Percentiles rank a stretch among this genome's conserved stretches.
These are phyloP conservation scores for Hafferia zeledoni DNA, from an alignment of 2,797 vertebrate genomes.

Conservation along the genomic window DNA sequence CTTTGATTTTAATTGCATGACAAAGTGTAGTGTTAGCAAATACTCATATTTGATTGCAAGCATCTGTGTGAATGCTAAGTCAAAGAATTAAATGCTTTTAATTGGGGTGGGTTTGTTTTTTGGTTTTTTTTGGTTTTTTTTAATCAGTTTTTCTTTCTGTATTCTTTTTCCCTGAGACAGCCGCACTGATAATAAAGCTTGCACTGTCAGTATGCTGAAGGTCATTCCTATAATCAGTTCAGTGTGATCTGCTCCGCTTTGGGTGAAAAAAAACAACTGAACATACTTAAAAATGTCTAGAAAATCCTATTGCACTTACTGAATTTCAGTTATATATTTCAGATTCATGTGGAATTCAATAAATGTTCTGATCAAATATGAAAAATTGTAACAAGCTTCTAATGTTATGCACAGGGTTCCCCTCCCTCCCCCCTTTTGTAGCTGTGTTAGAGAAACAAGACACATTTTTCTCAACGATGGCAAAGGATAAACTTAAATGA, in stretches of 20 bases:
- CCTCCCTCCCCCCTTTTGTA: not conserved
- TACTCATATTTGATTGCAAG: conserved; percentile 25
- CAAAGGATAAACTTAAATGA: not conserved
- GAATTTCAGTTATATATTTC: conserved; percentile 25
- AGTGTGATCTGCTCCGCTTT: not conserved
- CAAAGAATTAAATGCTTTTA: conserved; percentile 11
- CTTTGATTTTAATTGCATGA: conserved; percentile 61
- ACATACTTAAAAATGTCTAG: not conserved
- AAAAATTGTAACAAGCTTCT: not conserved
- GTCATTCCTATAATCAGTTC: conserved; percentile 12
- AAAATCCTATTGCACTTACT: not conserved
- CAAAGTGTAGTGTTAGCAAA: conserved; percentile 29
- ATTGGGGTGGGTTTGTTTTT: not conserved
- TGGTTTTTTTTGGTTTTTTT: not conserved
- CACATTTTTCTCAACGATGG: not conserved
- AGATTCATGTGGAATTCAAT: not conserved
- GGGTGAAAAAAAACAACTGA: not conserved
- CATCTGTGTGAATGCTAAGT: not conserved
- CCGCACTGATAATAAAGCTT: not conserved
- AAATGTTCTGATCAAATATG: not conserved
- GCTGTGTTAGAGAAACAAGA: not conserved
- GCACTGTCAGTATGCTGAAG: conserved; percentile 10
- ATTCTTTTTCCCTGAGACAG: not conserved
- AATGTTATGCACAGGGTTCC: not conserved
- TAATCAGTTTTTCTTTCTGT: not conserved